Evolutionary conservation across 1,140 invertebrate species (phyloP), one percentile per base, ranked within the genome.

Genomic region (Zophobas morio): DNA sequence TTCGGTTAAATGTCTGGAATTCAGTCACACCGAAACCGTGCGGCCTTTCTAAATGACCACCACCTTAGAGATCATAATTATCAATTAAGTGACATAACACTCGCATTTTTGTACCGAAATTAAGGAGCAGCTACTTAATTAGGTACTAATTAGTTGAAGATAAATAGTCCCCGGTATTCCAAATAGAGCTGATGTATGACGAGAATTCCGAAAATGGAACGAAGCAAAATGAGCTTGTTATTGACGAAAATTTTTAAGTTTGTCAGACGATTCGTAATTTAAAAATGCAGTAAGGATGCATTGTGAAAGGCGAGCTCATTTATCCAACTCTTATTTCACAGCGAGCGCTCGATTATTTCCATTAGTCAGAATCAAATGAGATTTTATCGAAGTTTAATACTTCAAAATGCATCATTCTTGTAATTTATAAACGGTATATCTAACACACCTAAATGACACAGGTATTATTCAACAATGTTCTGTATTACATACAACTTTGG

Each of bases 241-340:
- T 66, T 42, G 34, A 66, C 40, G 37, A 66, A 39, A 66, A 66
- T 42, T 66, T 66, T 66, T 46, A 66, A 66, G 40, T 66, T 42
- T 66, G 60, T 66, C 60, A 42, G 42, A 66, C n/a, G 32, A 36
- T 3, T 66, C 60, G 60, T 66, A 42, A 60, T 60, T 36, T 60
- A 37, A 42, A 66, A 42, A 66, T n/a, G 60, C 42, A 66, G 49
- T 20, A 54, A 54, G 34, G 42, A 66, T 42, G 60, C 60, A 33
- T 66, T 66, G 42, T 66, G 60, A 66, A 66, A 66, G 60, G 42
- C 60, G 42, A 42, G 20, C 60, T 42, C 60, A 66, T 66, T 66
- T 66, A 66, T 66, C 42, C 60, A 42, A 66, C 60, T 66, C 39
- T 66, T 66, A 66, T 66, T 66, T 66, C 60, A 66, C 60, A 66